Evolutionary conservation across 2,888 invertebrate species (phyloP), one percentile per base, ranked within the genome.

Genomic region (Lymantria dispar): DNA sequence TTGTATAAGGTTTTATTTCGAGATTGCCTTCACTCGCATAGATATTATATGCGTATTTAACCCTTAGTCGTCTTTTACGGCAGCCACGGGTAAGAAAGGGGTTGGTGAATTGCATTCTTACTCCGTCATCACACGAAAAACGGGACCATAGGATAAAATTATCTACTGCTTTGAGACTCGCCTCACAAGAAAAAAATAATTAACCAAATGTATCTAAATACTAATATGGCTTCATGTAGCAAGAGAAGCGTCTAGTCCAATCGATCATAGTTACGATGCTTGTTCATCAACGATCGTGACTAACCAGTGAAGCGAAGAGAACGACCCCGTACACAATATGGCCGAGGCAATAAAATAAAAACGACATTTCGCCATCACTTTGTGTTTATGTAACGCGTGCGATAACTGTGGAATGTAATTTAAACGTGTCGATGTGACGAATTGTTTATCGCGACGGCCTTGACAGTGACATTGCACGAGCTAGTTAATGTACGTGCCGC

Each of bases 341-440:
- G 66, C 52, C 60, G 57, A 22, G 56, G 60, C 56, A 60, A 65
- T 68, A 56, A 57, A 62, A 22, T 22, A 22, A 22, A 3, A 22
- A 22, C 5, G 5, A 58, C 68, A 71, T 72, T 74, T 76, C 68
- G 58, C 65, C 65, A 73, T 77, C 78, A 80, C 84, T 82, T 84
- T 76, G 80, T 59, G 76, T 64, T 86, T 85, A 85, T 86, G 86
- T 80, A 85, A 85, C 54, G 42, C 51, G 56, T 52, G 59, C 66
- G 85, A 83, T 88, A 88, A 74, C 80, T 79, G 14, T 62, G 85
- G 88, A 87, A 89, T 89, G 89, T 83, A 85, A 87, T 85, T 22
- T 81, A 85, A 81, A 85, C 79, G 76, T 77, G 79, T 74, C 69
- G 68, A 75, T 83, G 82, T 82, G 85, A 82, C 87, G 80, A 80